A percentile compares a stretch with the other conserved stretches of the same genome.
phyloP scores from a whole-genome alignment of 2,888 invertebrate genomes.

The Rotaria magnacalcarata region DNA sequence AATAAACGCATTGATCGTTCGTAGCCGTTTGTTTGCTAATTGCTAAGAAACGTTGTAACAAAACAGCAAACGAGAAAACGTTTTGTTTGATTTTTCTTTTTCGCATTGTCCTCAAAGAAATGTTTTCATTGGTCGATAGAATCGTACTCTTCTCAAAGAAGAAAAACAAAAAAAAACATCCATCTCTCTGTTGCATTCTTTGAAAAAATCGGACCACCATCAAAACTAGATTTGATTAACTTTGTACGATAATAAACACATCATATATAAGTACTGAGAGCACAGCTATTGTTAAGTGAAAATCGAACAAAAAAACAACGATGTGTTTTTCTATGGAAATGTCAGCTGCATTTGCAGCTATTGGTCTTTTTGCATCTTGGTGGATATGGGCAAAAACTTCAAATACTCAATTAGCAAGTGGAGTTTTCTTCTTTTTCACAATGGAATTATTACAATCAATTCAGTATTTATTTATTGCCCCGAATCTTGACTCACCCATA shows the following conservation, averaged over 20 bases:
- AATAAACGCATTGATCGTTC: no score
- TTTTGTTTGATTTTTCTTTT: no score
- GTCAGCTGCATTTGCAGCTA: slow-evolving; percentile 20
- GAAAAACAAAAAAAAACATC: not conserved
- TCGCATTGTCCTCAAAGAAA: no score
- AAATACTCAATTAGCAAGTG: not conserved
- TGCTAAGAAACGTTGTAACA: no score
- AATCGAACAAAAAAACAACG: not conserved
- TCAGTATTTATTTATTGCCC: slow-evolving; percentile 25
- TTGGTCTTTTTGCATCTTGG: not conserved
- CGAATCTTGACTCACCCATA: not conserved
- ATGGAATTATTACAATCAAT: not conserved
- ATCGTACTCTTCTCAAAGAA: no score
- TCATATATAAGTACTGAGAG: no score
- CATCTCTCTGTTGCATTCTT: no score
- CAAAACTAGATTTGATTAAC: not conserved
- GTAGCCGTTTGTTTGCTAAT: no score
- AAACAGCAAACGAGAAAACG: no score
- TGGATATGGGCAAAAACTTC: slow-evolving; percentile 26
- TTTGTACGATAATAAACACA: no score
- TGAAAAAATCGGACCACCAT: not conserved
- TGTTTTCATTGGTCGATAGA: no score
- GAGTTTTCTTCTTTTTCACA: slow-evolving; percentile 14
- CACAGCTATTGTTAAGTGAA: no score
- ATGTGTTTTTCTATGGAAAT: slow-evolving; percentile 26